Percentiles rank a stretch among this genome's conserved stretches.
Conservation (phyloP, 2,888 invertebrate genomes). For the Macrophya alboannulata region DNA sequence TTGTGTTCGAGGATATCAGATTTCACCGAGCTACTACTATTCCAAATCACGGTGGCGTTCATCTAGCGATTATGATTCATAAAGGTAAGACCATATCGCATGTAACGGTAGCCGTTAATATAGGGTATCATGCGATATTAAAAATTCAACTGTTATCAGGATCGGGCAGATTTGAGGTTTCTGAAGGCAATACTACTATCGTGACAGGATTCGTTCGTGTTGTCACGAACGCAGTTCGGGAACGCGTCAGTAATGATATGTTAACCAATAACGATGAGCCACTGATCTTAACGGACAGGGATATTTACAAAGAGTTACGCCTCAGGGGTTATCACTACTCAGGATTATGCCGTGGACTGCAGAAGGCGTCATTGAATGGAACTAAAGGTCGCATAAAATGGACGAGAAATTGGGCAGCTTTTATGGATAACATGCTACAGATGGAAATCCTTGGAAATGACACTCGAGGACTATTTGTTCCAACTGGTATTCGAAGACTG, state of each 20-base stretch:
- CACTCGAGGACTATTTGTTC: constrained; percentile 77
- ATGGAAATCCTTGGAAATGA: constrained; percentile 77
- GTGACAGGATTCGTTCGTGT: constrained; percentile 87
- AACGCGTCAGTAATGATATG: constrained; percentile 69
- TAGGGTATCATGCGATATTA: neutral
- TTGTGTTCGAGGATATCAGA: constrained; percentile 79
- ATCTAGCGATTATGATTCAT: constrained; percentile 71
- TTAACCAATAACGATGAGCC: constrained; percentile 66
- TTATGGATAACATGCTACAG: constrained; percentile 83
- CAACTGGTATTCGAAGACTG: constrained; percentile 79
- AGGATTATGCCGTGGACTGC: constrained; percentile 76
- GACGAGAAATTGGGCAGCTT: constrained; percentile 83
- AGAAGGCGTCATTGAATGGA: constrained; percentile 64
- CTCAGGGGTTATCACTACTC: constrained; percentile 76
- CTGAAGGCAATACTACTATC: constrained; percentile 87
- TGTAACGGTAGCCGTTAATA: constrained; percentile 71
- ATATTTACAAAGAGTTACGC: constrained; percentile 66
- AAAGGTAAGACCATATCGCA: constrained; percentile 62
- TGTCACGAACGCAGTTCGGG: constrained; percentile 79
- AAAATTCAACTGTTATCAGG: constrained; percentile 70
- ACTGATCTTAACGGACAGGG: constrained; percentile 71
- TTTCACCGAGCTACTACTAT: constrained; percentile 83
- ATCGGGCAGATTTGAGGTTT: constrained; percentile 81
- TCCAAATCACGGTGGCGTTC: constrained; percentile 78
- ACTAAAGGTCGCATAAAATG: constrained; percentile 70